A percentile compares a stretch with the other conserved stretches of the same genome.
These are phyloP conservation scores for Pristionchus mayeri DNA, from an alignment of 2,888 invertebrate species.

Conservation along the genomic window DNA sequence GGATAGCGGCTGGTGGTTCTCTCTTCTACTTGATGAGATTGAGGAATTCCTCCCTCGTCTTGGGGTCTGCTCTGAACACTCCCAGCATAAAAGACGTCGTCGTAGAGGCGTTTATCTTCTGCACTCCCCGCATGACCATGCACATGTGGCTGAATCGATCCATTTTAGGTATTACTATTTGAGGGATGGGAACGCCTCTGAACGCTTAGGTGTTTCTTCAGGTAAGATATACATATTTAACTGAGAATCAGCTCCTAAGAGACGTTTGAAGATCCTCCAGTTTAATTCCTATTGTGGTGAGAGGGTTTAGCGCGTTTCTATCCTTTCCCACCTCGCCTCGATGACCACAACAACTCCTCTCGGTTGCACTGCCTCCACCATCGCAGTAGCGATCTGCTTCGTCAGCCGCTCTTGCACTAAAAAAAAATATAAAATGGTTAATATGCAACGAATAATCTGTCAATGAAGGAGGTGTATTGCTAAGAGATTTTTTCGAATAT, in stretches of 20 bases:
- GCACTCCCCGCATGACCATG: conserved; percentile 99
- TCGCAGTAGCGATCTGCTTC: conserved; percentile 96
- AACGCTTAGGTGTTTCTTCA: neutral
- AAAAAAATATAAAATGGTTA: too few relatives aligned
- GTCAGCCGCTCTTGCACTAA: conserved; percentile 95
- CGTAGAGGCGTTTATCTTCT: conserved; percentile 98
- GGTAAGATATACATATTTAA: neutral
- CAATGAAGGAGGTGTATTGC: too few relatives aligned
- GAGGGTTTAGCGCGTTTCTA: neutral
- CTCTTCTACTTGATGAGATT: conserved; percentile 81
- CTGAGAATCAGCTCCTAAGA: neutral
- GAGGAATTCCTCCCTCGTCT: conserved; percentile 97
- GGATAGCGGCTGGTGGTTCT: too few relatives aligned
- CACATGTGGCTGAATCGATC: conserved; percentile 96
- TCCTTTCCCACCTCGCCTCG: conserved; percentile 95
- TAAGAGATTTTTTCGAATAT: too few relatives aligned
- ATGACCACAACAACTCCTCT: conserved; percentile 97
- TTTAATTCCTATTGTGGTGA: too few relatives aligned
- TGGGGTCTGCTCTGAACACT: conserved; percentile 95
- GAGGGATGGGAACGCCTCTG: too few relatives aligned
- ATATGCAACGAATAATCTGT: too few relatives aligned
- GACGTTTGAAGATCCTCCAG: neutral
- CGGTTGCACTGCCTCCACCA: conserved; percentile 96
- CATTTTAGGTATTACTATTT: too few relatives aligned
- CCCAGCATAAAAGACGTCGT: conserved; percentile 99